Conservation (phyloP, 2,797 vertebrate species). For the Xiphorhynchus erythropygius region DNA sequence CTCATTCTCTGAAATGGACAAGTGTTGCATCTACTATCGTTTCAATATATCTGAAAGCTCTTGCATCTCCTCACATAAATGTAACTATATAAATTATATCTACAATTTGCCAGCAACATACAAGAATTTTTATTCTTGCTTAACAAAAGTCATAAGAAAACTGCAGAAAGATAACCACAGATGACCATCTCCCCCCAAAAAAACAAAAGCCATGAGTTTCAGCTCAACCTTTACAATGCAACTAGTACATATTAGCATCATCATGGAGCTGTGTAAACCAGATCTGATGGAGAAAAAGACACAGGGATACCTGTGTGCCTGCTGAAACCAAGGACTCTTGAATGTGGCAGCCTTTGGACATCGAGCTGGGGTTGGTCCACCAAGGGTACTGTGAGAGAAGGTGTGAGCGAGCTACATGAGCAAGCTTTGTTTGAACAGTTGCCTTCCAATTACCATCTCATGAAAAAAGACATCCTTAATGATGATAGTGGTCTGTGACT, state of each 20-base stretch:
- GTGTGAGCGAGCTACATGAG: fast-evolving
- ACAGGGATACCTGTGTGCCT: fast-evolving
- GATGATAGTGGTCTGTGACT: background rate
- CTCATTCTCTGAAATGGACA: background rate
- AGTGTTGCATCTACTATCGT: fast-evolving
- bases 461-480: background rate
- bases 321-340: background rate
- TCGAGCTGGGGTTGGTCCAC: background rate
- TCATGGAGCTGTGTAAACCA: background rate
- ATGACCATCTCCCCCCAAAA: background rate
- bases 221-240: background rate
- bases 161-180: fast-evolving
- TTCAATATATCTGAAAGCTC: background rate
- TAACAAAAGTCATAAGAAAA: background rate
- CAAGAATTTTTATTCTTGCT: background rate
- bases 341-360: background rate
- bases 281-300: fast-evolving
- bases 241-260: background rate
- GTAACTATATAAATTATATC: background rate
- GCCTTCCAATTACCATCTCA: background rate
- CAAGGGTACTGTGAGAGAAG: background rate
- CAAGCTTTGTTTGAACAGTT: background rate
- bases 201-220: background rate
- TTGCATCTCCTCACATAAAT: background rate
- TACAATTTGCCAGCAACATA: background rate